A percentile compares a stretch with the other conserved stretches of the same genome.
These are phyloP conservation scores for Tribolium freemani DNA, from an alignment of 2,888 invertebrate species.

Conservation along the genomic window DNA sequence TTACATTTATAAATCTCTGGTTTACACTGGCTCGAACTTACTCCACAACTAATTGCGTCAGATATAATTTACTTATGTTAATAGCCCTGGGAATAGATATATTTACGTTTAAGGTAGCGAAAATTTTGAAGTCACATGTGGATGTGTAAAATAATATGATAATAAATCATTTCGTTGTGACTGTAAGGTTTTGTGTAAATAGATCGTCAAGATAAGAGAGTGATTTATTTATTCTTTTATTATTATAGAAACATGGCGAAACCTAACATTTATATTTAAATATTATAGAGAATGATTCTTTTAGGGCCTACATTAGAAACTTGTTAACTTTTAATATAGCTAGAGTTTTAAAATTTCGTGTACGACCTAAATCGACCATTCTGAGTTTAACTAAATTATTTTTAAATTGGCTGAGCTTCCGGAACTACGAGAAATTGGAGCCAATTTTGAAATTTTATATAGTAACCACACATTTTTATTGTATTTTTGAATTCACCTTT, in stretches of 20 bases:
- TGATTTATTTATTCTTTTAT: constrained; percentile 8
- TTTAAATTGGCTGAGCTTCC: no score
- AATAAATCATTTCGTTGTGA: constrained; percentile 13
- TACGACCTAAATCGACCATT: no score
- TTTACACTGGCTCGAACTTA: neutral
- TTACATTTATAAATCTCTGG: neutral
- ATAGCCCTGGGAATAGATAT: neutral
- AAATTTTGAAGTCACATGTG: constrained; percentile 10
- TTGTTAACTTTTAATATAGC: no score
- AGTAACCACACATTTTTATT: no score
- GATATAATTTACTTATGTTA: neutral
- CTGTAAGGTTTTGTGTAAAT: constrained; percentile 2
- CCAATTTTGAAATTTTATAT: no score
- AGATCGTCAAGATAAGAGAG: constrained; percentile 20
- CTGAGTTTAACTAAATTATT: no score
- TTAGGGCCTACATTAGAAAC: no score
- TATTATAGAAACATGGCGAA: neutral
- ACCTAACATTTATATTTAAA: neutral
- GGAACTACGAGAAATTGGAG: no score
- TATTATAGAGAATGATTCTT: no score
- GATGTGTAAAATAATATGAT: constrained; percentile 17
- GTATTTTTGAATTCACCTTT: no score
- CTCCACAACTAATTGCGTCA: neutral
- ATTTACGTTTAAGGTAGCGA: neutral
- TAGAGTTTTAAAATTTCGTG: no score